Conservation (phyloP, 2,797 vertebrate genomes). For the Coregonus suidteri region DNA sequence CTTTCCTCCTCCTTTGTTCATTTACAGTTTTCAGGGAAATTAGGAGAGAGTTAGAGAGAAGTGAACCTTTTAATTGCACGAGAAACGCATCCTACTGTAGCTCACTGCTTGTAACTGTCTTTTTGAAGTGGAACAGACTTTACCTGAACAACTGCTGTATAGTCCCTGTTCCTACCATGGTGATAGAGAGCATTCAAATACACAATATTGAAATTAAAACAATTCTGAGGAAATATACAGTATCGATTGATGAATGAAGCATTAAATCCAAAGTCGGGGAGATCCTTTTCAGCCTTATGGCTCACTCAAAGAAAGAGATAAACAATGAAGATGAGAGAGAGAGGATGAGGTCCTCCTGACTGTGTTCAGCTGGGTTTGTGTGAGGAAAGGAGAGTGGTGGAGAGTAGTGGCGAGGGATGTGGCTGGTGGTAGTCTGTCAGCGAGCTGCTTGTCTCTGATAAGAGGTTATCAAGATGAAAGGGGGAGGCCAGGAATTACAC, state of each 20-base stretch:
- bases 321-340: constrained; percentile 11
- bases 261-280: not conserved
- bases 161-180: not conserved
- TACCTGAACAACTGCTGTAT: not conserved
- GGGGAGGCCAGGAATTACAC: constrained; percentile 67
- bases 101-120: constrained; percentile 11
- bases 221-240: not conserved
- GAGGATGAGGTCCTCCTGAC: constrained; percentile 24
- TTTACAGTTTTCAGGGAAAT: constrained; percentile 80
- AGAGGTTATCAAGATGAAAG: constrained; percentile 78
- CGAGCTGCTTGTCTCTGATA: constrained; percentile 75
- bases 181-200: not conserved
- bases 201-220: not conserved
- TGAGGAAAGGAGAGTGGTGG: constrained; percentile 1
- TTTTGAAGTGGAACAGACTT: not conserved
- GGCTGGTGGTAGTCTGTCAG: constrained; percentile 55
- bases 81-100: not conserved
- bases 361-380: constrained; percentile 42
- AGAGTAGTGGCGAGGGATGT: constrained; percentile 61
- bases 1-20: constrained; percentile 73
- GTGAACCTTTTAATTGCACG: constrained; percentile 25
- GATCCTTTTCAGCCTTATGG: not conserved
- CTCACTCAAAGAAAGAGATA: constrained; percentile 2
- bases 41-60: constrained; percentile 57
- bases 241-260: no score